Evolutionary conservation across 2,113 vertebrate genomes (phyloP).

Genomic region (Halichoeres trimaculatus): DNA sequence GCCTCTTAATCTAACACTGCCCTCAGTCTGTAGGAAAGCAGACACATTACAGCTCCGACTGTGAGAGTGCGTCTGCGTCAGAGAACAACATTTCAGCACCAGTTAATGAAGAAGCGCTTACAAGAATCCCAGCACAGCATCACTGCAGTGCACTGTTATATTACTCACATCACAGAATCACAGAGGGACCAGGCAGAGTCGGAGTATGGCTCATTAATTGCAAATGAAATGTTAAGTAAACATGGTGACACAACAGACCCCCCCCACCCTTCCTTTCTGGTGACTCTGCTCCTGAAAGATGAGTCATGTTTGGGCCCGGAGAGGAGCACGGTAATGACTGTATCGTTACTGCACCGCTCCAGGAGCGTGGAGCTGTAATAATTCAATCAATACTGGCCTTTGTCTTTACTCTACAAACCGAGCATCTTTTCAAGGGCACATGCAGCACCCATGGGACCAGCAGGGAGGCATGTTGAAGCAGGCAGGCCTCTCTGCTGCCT

Average conservation of each 20-base stretch:
- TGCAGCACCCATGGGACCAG: slow-evolving; percentile 4
- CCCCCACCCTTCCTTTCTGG: slow-evolving; percentile 24
- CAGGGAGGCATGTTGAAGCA: slow-evolving; percentile 27
- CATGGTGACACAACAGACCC: slow-evolving; percentile 16
- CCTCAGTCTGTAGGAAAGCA: slow-evolving; percentile 19
- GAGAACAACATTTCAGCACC: slow-evolving; percentile 37
- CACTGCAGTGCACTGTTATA: not conserved
- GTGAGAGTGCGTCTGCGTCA: slow-evolving; percentile 14
- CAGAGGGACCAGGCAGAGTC: slow-evolving; percentile 15
- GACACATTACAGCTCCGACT: slow-evolving; percentile 15
- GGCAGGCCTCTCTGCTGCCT: slow-evolving; percentile 23
- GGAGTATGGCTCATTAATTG: slow-evolving; percentile 40
- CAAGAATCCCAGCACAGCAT: slow-evolving; percentile 11
- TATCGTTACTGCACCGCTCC: slow-evolving; percentile 34
- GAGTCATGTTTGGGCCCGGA: slow-evolving; percentile 50
- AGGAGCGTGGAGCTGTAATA: slow-evolving; percentile 33
- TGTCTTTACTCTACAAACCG: slow-evolving; percentile 65
- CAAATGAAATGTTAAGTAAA: slow-evolving; percentile 58
- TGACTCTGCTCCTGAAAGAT: slow-evolving; percentile 32
- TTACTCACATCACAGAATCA: slow-evolving; percentile 18
- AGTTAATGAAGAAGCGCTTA: slow-evolving; percentile 37
- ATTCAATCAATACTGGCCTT: slow-evolving; percentile 61
- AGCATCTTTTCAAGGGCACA: slow-evolving; percentile 58
- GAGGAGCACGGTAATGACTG: slow-evolving; percentile 48
- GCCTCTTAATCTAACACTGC: slow-evolving; percentile 25